These are phyloP conservation scores for Tipula helvola DNA, from an alignment of 2,888 invertebrate species.

Conservation along the genomic window DNA sequence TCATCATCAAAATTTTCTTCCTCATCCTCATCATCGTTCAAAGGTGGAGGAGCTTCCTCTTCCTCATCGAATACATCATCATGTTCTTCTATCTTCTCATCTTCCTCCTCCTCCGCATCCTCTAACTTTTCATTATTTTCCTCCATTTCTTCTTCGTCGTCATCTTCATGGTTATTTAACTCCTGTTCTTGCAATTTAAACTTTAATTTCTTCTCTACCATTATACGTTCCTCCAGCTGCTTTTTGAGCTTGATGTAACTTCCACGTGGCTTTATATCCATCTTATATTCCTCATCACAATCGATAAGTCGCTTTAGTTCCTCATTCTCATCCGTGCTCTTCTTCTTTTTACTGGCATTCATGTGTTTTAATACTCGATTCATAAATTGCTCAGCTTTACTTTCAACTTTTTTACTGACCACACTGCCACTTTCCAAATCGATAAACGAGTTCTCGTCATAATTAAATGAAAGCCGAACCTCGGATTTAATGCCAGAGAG, in stretches of 20 bases:
- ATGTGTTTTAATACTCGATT: slow-evolving; percentile 59
- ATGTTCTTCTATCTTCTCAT: slow-evolving; percentile 31
- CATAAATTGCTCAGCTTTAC: slow-evolving; percentile 53
- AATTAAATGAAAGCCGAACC: slow-evolving; percentile 39
- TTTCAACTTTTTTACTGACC: slow-evolving; percentile 30
- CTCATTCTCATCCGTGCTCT: background rate
- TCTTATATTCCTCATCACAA: background rate
- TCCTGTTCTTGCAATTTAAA: slow-evolving; percentile 33
- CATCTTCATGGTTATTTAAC: slow-evolving; percentile 26
- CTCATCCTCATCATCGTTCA: slow-evolving; percentile 34
- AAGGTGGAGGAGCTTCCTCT: slow-evolving; percentile 41
- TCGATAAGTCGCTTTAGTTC: background rate
- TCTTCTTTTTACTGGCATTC: slow-evolving; percentile 36
- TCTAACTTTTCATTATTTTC: background rate
- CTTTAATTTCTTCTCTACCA: slow-evolving; percentile 30
- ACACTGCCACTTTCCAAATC: slow-evolving; percentile 43
- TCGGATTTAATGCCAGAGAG: background rate
- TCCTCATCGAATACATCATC: slow-evolving; percentile 26
- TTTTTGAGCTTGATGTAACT: background rate
- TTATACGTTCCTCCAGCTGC: background rate
- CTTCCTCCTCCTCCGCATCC: slow-evolving; percentile 19
- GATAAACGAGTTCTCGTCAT: slow-evolving; percentile 43
- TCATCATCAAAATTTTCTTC: slow-evolving; percentile 13
- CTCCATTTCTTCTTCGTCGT: slow-evolving; percentile 23
- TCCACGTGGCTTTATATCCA: background rate